Percentiles rank a stretch among this genome's conserved stretches.
Evolutionary conservation across 2,113 vertebrate species (phyloP).

Genomic region (Ariopsis seemanni): DNA sequence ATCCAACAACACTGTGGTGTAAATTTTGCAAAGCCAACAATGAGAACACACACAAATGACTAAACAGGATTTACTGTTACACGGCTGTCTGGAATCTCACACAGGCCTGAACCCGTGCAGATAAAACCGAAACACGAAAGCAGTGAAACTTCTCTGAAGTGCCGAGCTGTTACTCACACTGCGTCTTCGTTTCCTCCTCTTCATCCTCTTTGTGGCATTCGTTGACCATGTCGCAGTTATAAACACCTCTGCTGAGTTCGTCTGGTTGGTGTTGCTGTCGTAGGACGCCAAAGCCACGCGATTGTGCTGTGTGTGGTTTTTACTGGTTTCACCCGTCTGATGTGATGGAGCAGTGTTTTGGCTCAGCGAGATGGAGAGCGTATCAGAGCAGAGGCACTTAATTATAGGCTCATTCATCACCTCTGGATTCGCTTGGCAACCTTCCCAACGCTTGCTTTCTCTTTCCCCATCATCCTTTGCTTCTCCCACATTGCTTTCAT

Average conservation of each 20-base stretch:
- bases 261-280: slow-evolving; percentile 19
- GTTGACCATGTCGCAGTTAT: neutral
- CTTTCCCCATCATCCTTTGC: slow-evolving; percentile 33
- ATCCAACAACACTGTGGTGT: neutral
- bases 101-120: neutral
- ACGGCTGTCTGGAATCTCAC: slow-evolving; percentile 5
- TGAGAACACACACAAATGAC: neutral
- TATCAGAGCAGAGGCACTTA: slow-evolving; percentile 57
- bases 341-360: slow-evolving; percentile 29
- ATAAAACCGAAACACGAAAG: neutral
- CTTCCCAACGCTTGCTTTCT: neutral
- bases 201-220: slow-evolving; percentile 1
- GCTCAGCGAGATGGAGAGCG: slow-evolving; percentile 8
- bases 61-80: neutral
- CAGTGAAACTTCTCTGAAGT: neutral
- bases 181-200: neutral
- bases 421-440: slow-evolving; percentile 63
- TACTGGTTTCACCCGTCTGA: slow-evolving; percentile 14
- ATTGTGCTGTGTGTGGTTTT: neutral
- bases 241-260: slow-evolving; percentile 27
- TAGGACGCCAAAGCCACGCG: slow-evolving; percentile 3
- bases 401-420: slow-evolving; percentile 75
- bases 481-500: slow-evolving; percentile 40
- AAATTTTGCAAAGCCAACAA: neutral
- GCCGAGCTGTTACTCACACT: neutral